Conservation (phyloP, 2,797 vertebrate species). For the Acomys russatus region DNA sequence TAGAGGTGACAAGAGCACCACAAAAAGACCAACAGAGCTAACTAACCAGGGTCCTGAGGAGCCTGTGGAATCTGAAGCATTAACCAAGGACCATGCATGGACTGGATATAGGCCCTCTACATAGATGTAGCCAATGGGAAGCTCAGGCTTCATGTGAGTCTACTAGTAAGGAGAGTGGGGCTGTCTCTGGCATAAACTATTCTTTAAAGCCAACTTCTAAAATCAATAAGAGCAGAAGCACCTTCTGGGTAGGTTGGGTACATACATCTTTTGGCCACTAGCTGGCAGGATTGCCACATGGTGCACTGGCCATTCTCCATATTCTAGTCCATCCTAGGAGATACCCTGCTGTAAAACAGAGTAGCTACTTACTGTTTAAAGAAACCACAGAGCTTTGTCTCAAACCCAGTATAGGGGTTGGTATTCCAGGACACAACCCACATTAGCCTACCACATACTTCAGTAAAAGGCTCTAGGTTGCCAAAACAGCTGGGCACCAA, state of each 20-base stretch:
- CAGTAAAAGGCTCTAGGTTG: not conserved
- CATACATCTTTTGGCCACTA: conserved; percentile 63
- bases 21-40: too few relatives aligned
- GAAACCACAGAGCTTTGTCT: not conserved
- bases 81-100: too few relatives aligned
- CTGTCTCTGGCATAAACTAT: not conserved
- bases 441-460: not conserved
- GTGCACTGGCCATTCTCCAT: conserved; percentile 1
- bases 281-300: conserved; percentile 72
- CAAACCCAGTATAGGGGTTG: not conserved
- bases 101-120: too few relatives aligned
- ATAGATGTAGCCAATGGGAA: too few relatives aligned
- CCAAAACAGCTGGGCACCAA: not conserved
- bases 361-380: not conserved
- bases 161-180: too few relatives aligned
- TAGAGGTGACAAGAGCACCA: too few relatives aligned
- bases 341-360: conserved; percentile 42
- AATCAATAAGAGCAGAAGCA: not conserved
- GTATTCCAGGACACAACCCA: not conserved
- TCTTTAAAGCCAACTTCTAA: not conserved
- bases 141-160: too few relatives aligned
- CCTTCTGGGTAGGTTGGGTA: not conserved
- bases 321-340: not conserved
- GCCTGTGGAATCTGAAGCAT: too few relatives aligned
- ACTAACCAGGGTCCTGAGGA: too few relatives aligned